A percentile compares a stretch with the other conserved stretches of the same genome.
phyloP scores from a whole-genome alignment of 2,888 invertebrate genomes.

The Calliopum simillimum region DNA sequence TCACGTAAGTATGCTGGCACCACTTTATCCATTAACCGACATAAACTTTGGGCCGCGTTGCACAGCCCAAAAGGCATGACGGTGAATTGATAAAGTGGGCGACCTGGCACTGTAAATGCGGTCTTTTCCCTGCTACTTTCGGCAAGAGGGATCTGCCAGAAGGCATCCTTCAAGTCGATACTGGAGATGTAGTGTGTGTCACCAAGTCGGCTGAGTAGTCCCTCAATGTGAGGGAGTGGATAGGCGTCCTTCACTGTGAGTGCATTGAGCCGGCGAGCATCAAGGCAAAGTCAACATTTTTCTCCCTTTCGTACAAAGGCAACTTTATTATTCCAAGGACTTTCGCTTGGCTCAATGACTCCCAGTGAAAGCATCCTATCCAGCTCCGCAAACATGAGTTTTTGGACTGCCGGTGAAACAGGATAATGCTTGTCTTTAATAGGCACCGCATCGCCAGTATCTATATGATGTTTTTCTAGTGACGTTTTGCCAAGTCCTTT shows the following conservation, averaged over 20 bases:
- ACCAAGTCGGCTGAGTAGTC: constrained; percentile 38
- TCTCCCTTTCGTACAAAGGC: constrained; percentile 20
- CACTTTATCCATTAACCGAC: neutral
- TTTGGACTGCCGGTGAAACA: constrained; percentile 40
- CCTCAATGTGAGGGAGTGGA: constrained; percentile 36
- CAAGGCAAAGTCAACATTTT: constrained; percentile 34
- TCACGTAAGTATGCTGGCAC: neutral
- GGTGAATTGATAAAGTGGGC: too few species aligned
- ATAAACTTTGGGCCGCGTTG: neutral
- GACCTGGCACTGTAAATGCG: too few species aligned
- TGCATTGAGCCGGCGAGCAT: constrained; percentile 32
- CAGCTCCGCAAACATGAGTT: constrained; percentile 46
- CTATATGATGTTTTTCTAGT: constrained; percentile 28
- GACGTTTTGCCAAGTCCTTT: constrained; percentile 33
- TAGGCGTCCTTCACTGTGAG: constrained; percentile 34
- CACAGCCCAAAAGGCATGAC: too few species aligned
- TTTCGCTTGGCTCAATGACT: constrained; percentile 52
- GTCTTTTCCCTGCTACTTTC: too few species aligned
- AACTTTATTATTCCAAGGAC: constrained; percentile 38
- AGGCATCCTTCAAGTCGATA: constrained; percentile 15
- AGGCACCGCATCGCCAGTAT: constrained; percentile 34
- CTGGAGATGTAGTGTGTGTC: constrained; percentile 40
- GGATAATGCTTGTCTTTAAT: constrained; percentile 42
- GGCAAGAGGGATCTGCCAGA: too few species aligned
- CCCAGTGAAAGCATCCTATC: constrained; percentile 53